Conservation (phyloP, 2,113 vertebrate genomes). For the Alouatta palliata region DNA sequence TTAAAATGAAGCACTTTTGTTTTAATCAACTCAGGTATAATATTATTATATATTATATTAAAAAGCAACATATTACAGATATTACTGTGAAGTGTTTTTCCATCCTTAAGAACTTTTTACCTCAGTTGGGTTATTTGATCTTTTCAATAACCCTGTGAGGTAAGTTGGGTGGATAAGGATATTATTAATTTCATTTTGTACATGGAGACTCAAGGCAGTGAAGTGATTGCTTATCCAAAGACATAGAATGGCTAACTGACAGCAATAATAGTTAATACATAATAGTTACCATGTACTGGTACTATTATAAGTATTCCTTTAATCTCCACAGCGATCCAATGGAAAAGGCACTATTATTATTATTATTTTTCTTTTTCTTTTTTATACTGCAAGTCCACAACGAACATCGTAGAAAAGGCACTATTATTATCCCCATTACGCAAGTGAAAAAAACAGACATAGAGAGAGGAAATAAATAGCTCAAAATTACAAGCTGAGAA, state of each 20-base stretch:
- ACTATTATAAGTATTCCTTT: slow-evolving; percentile 36
- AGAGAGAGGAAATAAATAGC: neutral
- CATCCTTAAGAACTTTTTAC: slow-evolving; percentile 39
- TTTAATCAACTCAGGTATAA: slow-evolving; percentile 40
- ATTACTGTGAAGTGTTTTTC: slow-evolving; percentile 9
- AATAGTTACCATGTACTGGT: neutral
- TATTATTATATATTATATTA: slow-evolving; percentile 34
- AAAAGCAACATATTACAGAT: slow-evolving; percentile 3
- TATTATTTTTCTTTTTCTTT: too few species aligned
- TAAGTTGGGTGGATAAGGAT: slow-evolving; percentile 12
- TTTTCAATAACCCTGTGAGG: slow-evolving; percentile 49
- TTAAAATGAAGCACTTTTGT: neutral
- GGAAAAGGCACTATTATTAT: neutral
- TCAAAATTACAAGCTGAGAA: neutral
- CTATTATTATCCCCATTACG: neutral
- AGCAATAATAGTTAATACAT: neutral
- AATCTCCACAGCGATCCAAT: neutral
- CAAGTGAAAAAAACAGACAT: neutral
- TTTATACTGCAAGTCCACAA: too few species aligned
- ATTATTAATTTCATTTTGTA: slow-evolving; percentile 62
- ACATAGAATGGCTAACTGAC: neutral
- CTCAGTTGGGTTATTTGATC: slow-evolving; percentile 24
- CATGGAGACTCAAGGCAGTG: neutral
- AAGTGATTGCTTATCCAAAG: slow-evolving; percentile 36
- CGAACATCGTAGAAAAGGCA: neutral